Evolutionary conservation across 1,140 invertebrate genomes (phyloP), one percentile per base, ranked within the genome.

Genomic region (Polypedilum pembai): DNA sequence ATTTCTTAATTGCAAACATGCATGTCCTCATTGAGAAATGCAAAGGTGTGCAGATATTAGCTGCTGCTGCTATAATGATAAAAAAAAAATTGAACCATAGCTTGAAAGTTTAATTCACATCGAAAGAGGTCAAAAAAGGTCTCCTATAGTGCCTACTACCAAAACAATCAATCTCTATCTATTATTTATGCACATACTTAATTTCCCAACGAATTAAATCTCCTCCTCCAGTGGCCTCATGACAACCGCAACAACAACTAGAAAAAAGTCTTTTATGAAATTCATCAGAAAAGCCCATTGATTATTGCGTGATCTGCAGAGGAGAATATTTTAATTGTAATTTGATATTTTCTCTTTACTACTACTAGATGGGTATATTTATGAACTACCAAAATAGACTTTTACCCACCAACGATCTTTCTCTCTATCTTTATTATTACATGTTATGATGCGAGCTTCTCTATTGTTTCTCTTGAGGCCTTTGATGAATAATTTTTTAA

Each of bases 291-390:
- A 69, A 69, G 20, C 65, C 65, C 20, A 69, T 69, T 69, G 18
- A 69, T 20, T 69, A 18, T 69, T 69, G 65, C 65, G 65, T 69
- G 65, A 69, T 69, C 20, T 69, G 17, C 65, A 69, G 8, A 69
- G 24, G 24, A 33, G 24, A 33, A 33, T 33, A 56, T 56, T 10
- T n/a, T 69, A 69, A 69, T 69, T 69, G 65, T 69, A 69, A 69
- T 69, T 69, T 69, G 65, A 69, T 69, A 69, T 69, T 69, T 69
- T 69, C 65, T 21, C n/a, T 56, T 56, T n/a, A 56, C 65, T 69
- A 69, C 65, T 69, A 56, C 45, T 56, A 15, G 45, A 56, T 56
- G 45, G n/a, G 24, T 33, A 33, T 33, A 33, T 56, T 56, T 56
- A 15, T 56, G 45, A 69, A 69, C 65, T 69, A 69, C 65, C 65